phyloP scores from a whole-genome alignment of 2,113 vertebrate species.

The Sander lucioperca region DNA sequence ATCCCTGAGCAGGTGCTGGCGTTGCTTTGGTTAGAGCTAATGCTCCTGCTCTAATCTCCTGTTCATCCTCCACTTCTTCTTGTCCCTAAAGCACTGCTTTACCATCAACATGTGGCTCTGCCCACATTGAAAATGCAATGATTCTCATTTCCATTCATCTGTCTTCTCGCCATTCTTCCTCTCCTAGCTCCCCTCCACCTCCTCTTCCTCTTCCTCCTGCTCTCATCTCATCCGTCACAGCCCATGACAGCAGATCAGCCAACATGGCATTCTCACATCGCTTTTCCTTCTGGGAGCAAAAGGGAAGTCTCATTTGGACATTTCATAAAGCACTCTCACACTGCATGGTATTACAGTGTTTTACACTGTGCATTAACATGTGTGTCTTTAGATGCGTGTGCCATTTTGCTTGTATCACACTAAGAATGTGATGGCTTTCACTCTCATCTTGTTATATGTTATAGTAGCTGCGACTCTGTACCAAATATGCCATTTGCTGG shows the following conservation, averaged over 20 bases:
- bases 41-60: background rate
- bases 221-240: slow-evolving; percentile 68
- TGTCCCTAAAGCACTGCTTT: slow-evolving; percentile 43
- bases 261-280: slow-evolving; percentile 97
- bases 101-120: slow-evolving; percentile 41
- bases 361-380: slow-evolving; percentile 29
- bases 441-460: background rate
- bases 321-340: slow-evolving; percentile 38
- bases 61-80: slow-evolving; percentile 46
- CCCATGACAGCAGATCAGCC: slow-evolving; percentile 83
- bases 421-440: background rate
- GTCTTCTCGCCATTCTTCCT: slow-evolving; percentile 44
- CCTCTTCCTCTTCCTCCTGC: slow-evolving; percentile 29
- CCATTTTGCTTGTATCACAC: slow-evolving; percentile 11
- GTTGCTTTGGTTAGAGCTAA: background rate
- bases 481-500: background rate
- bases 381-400: slow-evolving; percentile 3
- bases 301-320: slow-evolving; percentile 91
- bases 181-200: slow-evolving; percentile 50
- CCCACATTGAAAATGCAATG: background rate
- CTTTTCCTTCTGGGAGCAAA: slow-evolving; percentile 99
- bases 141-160: slow-evolving; percentile 31
- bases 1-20: background rate
- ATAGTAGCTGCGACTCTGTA: background rate
- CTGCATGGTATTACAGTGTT: slow-evolving; percentile 61